Evolutionary conservation across 2,113 vertebrate species (phyloP), one percentile per base, ranked within the genome.

Genomic region (Probosciger aterrimus): DNA sequence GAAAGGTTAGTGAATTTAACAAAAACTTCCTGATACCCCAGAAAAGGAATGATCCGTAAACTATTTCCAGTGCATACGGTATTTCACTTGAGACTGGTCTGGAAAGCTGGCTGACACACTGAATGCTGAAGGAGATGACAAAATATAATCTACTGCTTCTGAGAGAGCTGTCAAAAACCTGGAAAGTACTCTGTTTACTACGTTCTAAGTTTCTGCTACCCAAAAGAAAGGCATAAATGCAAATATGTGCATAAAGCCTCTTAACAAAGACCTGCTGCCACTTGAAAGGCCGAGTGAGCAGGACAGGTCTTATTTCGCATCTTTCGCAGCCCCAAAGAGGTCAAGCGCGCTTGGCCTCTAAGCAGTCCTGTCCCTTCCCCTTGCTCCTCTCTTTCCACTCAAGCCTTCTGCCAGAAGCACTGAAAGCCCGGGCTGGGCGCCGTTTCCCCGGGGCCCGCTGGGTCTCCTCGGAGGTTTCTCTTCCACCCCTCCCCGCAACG

Each of bases 21-120:
- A 74, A 94, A 87, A 97, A 88, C 68, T 71, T 68, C 20, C 28
- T 24, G 90, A 92, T 68, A 89, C 77, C 70, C 49, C 22, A 44
- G 52, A 86, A 97, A 92, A 94, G 1, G 60, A 97, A 95, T 83
- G 86, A 89, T 95, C 57, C 91, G 31, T 93, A 88, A 97, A 90
- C 97, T 96, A 98, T 97, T 97, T 98, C 84, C 97, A 98, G 71
- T 80, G 93, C 97, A 98, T 93, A 97, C 94, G 93, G 90, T 92
- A 95, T 96, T 97, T 98, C 95, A 18, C 53, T 98, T 97, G 97
- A 93, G 92, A 79, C 52, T 22, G 95, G 52, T 93, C 70, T 97
- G 98, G 98, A 97, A 98, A 98, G 86, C 95, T 97, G 97, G 91
- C 97, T 96, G 90, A 89, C 41, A 53, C 49, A 43, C 24, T 33